Evolutionary conservation across 2,888 invertebrate species (phyloP).

Genomic region (Apodemia duryi): DNA sequence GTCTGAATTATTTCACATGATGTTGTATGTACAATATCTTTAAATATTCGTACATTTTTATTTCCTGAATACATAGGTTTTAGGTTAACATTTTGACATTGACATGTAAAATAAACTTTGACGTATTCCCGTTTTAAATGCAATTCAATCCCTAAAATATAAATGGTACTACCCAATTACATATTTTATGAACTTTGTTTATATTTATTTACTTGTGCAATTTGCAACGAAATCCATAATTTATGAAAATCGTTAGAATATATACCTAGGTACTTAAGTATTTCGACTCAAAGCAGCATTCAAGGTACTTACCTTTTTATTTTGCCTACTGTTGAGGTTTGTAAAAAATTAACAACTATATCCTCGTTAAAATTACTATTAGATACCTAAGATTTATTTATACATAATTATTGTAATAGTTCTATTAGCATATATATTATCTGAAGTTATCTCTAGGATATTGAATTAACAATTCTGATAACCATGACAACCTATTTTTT

Average conservation of each 20-base stretch:
- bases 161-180: background rate
- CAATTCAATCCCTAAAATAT: background rate
- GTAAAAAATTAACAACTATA: background rate
- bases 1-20: too few species aligned
- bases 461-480: slow-evolving; percentile 3
- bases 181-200: too few species aligned
- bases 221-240: too few species aligned
- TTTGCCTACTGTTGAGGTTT: slow-evolving; percentile 8
- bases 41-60: background rate
- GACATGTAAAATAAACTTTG: background rate
- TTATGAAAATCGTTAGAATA: background rate
- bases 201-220: too few species aligned
- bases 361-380: background rate
- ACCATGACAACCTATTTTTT: slow-evolving; percentile 11
- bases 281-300: background rate
- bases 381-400: background rate
- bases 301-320: background rate
- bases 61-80: background rate
- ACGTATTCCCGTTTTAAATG: background rate
- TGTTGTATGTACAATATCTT: too few species aligned
- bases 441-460: background rate
- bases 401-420: background rate
- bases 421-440: background rate
- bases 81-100: background rate
- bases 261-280: background rate